Percentiles rank a stretch among this genome's conserved stretches.
Conservation (phyloP, 2,797 vertebrate species). For the Sciurus vulgaris region DNA sequence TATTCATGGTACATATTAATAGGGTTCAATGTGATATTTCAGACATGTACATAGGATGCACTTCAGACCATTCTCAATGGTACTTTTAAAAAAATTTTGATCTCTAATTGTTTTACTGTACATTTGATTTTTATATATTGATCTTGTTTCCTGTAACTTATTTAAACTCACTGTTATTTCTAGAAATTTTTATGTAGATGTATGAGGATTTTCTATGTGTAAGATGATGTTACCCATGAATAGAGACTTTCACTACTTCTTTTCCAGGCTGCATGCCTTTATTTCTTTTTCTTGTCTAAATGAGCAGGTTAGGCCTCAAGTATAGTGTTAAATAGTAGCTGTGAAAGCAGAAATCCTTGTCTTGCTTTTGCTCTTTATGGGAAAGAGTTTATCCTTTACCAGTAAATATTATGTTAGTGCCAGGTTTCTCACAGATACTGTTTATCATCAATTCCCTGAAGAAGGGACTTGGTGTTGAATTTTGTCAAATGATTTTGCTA, state of each 20-base stretch:
- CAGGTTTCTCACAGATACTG: not conserved
- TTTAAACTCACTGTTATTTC: constrained; percentile 4
- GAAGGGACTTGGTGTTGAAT: not conserved
- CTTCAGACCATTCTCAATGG: not conserved
- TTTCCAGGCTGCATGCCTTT: not conserved
- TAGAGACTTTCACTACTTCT: not conserved
- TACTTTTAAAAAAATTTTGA: not conserved
- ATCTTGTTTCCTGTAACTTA: not conserved
- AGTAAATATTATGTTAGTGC: not conserved
- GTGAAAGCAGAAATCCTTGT: not conserved
- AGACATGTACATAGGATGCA: too few species aligned
- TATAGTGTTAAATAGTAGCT: not conserved
- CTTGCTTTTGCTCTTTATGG: not conserved
- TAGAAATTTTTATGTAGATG: constrained; percentile 20
- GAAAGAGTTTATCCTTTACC: not conserved
- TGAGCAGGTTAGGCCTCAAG: not conserved
- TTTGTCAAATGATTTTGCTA: constrained; percentile 8
- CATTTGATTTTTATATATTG: not conserved
- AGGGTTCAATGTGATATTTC: too few species aligned
- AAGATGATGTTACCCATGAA: not conserved
- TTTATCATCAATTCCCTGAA: not conserved
- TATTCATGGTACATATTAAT: not conserved
- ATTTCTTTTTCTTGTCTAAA: not conserved
- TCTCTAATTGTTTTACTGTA: not conserved
- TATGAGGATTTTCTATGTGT: not conserved